Evolutionary conservation across 2,888 invertebrate species (phyloP), one percentile per base, ranked within the genome.

Genomic region (Nephrotoma guestfalica): DNA sequence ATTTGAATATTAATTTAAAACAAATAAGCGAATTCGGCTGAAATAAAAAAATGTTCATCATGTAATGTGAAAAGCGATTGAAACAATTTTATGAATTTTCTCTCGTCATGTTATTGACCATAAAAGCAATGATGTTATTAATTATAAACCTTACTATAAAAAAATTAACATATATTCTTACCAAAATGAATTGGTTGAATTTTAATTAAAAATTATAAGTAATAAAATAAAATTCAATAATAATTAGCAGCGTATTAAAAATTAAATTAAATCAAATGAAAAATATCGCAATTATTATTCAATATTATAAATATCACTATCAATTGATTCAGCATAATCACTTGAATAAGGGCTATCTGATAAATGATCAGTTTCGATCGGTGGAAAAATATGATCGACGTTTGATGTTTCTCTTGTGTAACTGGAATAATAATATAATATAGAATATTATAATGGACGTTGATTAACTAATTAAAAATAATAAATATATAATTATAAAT

Each of bases 301-400:
- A 71, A 71, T 71, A 83, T 71, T 30, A 13, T 41, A 13, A 57
- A 15, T 87, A 9, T 87, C 88, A 43, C 88, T 87, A 51, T 88
- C 87, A 86, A 90, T 89, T 86, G 89, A 88, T 87, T 90, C 90
- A 45, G 89, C 89, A 87, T 90, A 90, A 88, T 90, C 90, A 87
- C 43, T 43, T 43, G 85, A 43, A 85, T 18, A 18, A 45, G 42
- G 45, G 11, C 18, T 18, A 45, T 18, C 18, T 43, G 42, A 18
- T 45, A 18, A 41, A 85, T 18, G 15, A 43, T 85, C 85, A 13
- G 42, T n/a, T 86, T 89, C 88, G 85, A 94, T 92, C 90, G 94
- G 94, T 91, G 97, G 97, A 93, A 97, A 97, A 92, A 97, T 95
- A 93, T 97, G 97, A 95, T 97, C 96, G 93, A 97, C 96, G 93